Evolutionary conservation across 2,888 invertebrate genomes (phyloP).

Genomic region (Tetropium fuscum): DNA sequence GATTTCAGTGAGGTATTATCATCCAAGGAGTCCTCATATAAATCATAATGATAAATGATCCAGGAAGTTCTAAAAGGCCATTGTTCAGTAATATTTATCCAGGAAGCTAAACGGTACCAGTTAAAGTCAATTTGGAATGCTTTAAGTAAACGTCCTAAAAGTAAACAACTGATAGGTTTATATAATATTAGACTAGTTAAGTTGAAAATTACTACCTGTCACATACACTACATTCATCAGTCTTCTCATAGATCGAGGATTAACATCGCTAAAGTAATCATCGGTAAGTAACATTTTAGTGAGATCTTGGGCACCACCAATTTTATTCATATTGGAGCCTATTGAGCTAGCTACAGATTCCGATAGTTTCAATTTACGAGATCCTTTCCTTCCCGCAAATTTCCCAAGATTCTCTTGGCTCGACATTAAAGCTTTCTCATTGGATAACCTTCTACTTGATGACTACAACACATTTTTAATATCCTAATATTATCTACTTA

Average conservation of each 20-base stretch:
- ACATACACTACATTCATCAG: constrained; percentile 98
- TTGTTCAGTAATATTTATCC: constrained; percentile 99
- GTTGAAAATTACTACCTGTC: constrained; percentile 73
- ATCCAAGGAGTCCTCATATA: constrained; percentile 87
- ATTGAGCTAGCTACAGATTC: constrained; percentile 94
- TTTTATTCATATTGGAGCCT: constrained; percentile 85
- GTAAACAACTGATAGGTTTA: not conserved
- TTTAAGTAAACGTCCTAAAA: constrained; percentile 89
- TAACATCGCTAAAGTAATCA: constrained; percentile 99
- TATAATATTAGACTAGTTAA: not conserved
- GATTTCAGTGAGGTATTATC: constrained; percentile 88
- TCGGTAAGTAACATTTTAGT: constrained; percentile 92
- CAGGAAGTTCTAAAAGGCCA: constrained; percentile 99
- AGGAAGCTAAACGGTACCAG: constrained; percentile 95
- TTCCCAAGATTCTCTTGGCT: constrained; percentile 81
- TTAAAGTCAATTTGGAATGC: constrained; percentile 99
- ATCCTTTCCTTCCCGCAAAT: constrained; percentile 69
- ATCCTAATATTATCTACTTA: not conserved
- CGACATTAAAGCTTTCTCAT: constrained; percentile 86
- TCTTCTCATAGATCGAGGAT: constrained; percentile 95
- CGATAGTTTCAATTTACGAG: constrained; percentile 82
- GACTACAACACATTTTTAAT: constrained; percentile 64
- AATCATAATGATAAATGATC: constrained; percentile 95
- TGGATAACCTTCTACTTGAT: constrained; percentile 82
- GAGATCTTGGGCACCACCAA: constrained; percentile 75